Evolutionary conservation across 2,113 vertebrate genomes (phyloP).

Genomic region (Zapus hudsonius): DNA sequence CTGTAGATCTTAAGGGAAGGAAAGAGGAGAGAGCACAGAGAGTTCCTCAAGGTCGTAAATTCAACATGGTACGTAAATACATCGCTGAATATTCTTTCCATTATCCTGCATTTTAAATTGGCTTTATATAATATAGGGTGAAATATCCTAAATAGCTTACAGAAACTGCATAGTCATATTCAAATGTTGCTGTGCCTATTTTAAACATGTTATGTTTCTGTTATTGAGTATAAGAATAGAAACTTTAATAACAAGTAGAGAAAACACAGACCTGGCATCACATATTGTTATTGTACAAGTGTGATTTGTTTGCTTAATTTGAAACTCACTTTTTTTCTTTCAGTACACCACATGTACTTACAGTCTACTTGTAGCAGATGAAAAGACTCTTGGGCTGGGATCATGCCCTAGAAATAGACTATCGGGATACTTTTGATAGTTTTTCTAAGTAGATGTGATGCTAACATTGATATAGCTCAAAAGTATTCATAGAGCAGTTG

Average conservation of each 20-base stretch:
- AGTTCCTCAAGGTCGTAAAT: neutral
- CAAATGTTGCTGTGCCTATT: neutral
- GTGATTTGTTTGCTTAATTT: slow-evolving; percentile 36
- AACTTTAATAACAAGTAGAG: slow-evolving; percentile 24
- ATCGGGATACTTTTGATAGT: neutral
- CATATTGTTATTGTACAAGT: neutral
- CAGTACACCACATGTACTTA: neutral
- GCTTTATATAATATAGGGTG: neutral
- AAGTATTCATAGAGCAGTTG: neutral
- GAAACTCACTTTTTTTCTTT: slow-evolving; percentile 54
- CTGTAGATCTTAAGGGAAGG: too few species aligned
- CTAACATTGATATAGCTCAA: neutral
- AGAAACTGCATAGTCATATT: slow-evolving; percentile 8
- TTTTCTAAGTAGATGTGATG: neutral
- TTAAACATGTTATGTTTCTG: neutral
- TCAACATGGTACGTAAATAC: neutral
- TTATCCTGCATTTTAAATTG: slow-evolving; percentile 30
- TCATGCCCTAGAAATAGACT: slow-evolving; percentile 20
- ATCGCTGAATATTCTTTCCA: neutral
- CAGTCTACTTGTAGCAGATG: slow-evolving; percentile 11
- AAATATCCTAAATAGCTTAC: neutral
- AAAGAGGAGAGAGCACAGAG: too few species aligned
- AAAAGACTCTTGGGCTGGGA: neutral
- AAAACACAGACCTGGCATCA: neutral
- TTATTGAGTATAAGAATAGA: slow-evolving; percentile 14